Evolutionary conservation across 2,888 invertebrate genomes (phyloP), one percentile per base, ranked within the genome.

Genomic region (Proisotoma minuta): DNA sequence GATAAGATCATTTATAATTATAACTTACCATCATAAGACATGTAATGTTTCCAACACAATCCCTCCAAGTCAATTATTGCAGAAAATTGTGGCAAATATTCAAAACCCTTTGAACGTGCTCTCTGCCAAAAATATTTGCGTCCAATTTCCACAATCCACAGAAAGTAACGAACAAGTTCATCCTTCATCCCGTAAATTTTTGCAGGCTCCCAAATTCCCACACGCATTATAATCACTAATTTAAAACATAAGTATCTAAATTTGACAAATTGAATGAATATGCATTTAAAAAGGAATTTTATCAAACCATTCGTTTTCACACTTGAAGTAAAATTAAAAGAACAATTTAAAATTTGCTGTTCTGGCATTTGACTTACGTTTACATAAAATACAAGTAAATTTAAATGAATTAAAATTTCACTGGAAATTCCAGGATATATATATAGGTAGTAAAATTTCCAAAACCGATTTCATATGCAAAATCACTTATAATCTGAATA

Each of bases 121-220:
- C 50, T 62, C 43, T 57, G 28, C 2, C 26, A 18, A 65, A 47
- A 56, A 24, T 59, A 18, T 34, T 29, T 29, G 15, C 52, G 47
- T 24, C 52, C 54, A 48, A 54, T 49, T 27, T 61, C 58, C 20
- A 68, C 52, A 18, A 50, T 40, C 47, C 57, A 57, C 2, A 26
- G 52, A 8, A 59, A 23, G 57, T 40, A 65, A 26, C 49, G 57
- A 18, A 60, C 29, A 20, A 59, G 62, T 24, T 65, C 63, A 18
- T 59, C 58, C 39, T 65, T 68, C 49, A 61, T 53, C 34, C 68
- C 68, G 1, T 10, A 18, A 8, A 59, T 48, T 51, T 63, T 60
- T 22, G 59, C 28, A 4, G 60, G 28, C 18, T 66, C 57, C 66
- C 66, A 66, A 5, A 15, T 27, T n/a, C 66, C 66, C 22, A 63